Conservation (phyloP, 2,797 vertebrate species). For the Myripristis jacobus region DNA sequence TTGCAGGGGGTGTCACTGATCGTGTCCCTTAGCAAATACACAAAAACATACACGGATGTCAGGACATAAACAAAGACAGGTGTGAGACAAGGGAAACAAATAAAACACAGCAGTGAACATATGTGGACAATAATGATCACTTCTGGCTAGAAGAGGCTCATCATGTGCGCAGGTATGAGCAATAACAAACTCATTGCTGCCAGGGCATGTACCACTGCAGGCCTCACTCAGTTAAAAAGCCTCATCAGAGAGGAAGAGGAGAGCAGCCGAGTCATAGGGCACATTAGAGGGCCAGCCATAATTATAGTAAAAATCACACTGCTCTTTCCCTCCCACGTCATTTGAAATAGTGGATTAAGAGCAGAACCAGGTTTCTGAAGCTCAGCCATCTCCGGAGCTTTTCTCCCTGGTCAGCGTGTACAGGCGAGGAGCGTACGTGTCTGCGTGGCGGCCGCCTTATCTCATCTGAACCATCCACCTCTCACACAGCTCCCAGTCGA, state of each 20-base stretch:
- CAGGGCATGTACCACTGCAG: conserved; percentile 48
- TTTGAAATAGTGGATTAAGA: conserved; percentile 78
- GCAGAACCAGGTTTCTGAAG: conserved; percentile 54
- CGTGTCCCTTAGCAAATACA: conserved; percentile 63
- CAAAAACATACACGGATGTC: conserved; percentile 49
- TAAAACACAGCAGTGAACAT: conserved; percentile 61
- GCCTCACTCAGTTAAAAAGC: conserved; percentile 61
- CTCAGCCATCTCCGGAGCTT: conserved; percentile 53
- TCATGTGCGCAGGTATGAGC: conserved; percentile 29
- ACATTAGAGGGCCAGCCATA: conserved; percentile 65
- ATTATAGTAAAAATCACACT: conserved; percentile 72
- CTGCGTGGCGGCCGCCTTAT: conserved; percentile 66
- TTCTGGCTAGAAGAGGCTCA: conserved; percentile 23
- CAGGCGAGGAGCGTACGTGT: conserved; percentile 38
- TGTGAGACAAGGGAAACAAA: conserved; percentile 53
- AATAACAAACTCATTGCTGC: conserved; percentile 76
- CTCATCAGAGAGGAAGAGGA: conserved; percentile 57
- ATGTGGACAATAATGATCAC: conserved; percentile 45
- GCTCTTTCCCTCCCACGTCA: conserved; percentile 67
- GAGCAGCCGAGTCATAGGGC: conserved; percentile 52
- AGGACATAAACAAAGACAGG: conserved; percentile 44
- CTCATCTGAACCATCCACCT: conserved; percentile 78
- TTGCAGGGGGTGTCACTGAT: conserved; percentile 65
- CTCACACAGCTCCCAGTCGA: conserved; percentile 70
- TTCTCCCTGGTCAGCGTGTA: conserved; percentile 38